Evolutionary conservation across 2,113 vertebrate genomes (phyloP), one percentile per base, ranked within the genome.

Genomic region (Tetrax tetrax): DNA sequence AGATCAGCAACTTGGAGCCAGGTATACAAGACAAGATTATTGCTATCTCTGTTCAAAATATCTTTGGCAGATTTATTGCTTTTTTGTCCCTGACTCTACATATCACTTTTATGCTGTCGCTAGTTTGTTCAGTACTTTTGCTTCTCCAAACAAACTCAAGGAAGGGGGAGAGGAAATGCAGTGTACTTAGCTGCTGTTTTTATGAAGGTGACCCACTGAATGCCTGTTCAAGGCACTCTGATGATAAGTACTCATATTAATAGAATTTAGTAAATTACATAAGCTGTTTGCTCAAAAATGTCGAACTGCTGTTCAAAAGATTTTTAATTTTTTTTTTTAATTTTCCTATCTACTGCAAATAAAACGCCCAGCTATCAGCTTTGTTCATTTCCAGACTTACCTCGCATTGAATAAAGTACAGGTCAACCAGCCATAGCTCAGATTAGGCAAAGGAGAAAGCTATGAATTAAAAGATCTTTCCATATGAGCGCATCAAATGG

Each of bases 21-120:
- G 64, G 89, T 95, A 83, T 83, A 93, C 76, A 97, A 97, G 86
- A 91, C 57, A 92, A 91, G 74, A 95, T 94, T 96, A 97, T 65
- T 96, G 93, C 96, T 95, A 89, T 83, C 86, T 93, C 95, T 90
- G 66, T 96, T 94, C 89, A 93, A 94, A 81, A 84, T 86, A 93
- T 45, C 93, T 91, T 14, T 85, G 33, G 61, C 93, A 96, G 87
- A 96, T 95, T 94, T 95, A 95, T 96, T 94, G 85, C 6, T 59
- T 90, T 97, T 94, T 95, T 96, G 84, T 83, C 71, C 71, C 93
- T 64, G 78, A 93, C 54, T 87, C 90, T 93, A 90, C 83, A 72
- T 96, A 90, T 87, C 93, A 95, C 93, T 95, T 97, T 84, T 78
- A 94, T 91, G 91, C 66, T 74, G 74, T 81, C 2, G 6, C 57